phyloP scores from a whole-genome alignment of 2,797 vertebrate genomes.

The Thunnus albacares region DNA sequence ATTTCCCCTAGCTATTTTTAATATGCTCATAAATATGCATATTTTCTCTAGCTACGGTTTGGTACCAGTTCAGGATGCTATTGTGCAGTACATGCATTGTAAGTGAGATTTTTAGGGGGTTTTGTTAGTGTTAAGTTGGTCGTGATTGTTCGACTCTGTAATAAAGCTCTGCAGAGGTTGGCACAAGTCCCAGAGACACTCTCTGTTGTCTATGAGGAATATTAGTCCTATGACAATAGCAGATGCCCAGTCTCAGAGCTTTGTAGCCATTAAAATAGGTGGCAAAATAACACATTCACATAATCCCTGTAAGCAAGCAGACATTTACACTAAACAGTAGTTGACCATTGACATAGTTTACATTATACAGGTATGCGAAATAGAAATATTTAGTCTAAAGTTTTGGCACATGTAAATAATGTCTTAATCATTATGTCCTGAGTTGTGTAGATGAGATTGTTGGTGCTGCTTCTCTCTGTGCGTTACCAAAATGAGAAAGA shows the following conservation, averaged over 20 bases:
- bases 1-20: conserved; percentile 1
- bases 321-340: not conserved
- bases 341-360: not conserved
- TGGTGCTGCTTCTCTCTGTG: not conserved
- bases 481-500: not conserved
- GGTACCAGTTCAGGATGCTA: not conserved
- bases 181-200: conserved; percentile 5
- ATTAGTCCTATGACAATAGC: not conserved
- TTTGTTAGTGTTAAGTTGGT: not conserved
- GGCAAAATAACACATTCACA: not conserved
- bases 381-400: not conserved
- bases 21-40: not conserved
- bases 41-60: not conserved
- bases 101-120: not conserved
- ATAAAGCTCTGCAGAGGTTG: conserved; percentile 18
- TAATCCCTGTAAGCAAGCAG: too few relatives aligned
- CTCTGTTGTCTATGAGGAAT: not conserved
- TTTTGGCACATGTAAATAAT: not conserved
- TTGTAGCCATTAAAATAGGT: not conserved
- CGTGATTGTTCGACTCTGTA: not conserved
- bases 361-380: not conserved
- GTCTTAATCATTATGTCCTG: not conserved
- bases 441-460: not conserved
- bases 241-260: not conserved
- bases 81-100: not conserved